A percentile compares a stretch with the other conserved stretches of the same genome.
Conservation (phyloP, 1,140 invertebrate genomes). For the Chironomus striatipennis region DNA sequence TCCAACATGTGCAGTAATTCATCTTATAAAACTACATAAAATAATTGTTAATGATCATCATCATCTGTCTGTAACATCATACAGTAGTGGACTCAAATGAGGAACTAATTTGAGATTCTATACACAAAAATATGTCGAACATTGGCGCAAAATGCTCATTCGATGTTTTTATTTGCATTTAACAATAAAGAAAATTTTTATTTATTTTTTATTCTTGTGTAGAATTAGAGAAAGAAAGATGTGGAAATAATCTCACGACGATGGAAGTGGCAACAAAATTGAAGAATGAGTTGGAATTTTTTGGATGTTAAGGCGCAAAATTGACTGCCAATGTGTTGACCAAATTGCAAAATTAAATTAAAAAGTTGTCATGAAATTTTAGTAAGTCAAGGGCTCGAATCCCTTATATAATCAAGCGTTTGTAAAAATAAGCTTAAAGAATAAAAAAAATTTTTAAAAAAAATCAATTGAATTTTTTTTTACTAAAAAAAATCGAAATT, state of each 20-base stretch:
- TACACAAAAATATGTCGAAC: neutral
- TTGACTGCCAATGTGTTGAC: too few species aligned
- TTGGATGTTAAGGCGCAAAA: too few species aligned
- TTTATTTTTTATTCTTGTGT: too few species aligned
- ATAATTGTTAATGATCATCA: neutral
- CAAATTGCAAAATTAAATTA: too few species aligned
- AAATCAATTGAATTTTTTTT: too few species aligned
- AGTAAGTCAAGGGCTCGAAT: too few species aligned
- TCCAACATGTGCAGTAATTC: neutral
- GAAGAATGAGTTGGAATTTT: too few species aligned
- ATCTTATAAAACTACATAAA: neutral
- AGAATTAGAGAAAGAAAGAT: neutral
- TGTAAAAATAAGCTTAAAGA: too few species aligned
- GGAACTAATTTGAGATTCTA: conserved; percentile 17
- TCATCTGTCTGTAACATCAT: neutral
- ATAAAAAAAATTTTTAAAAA: too few species aligned
- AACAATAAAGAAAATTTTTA: neutral
- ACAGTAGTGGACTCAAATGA: neutral
- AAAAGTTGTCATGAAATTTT: too few species aligned
- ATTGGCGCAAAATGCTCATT: conserved; percentile 16
- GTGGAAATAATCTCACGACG: neutral
- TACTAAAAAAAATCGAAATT: too few species aligned
- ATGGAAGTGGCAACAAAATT: neutral
- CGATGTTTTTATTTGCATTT: conserved; percentile 21
- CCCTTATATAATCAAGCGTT: too few species aligned